Evolutionary conservation across 2,797 vertebrate species (phyloP), one percentile per base, ranked within the genome.

Genomic region (Xenopus petersii): DNA sequence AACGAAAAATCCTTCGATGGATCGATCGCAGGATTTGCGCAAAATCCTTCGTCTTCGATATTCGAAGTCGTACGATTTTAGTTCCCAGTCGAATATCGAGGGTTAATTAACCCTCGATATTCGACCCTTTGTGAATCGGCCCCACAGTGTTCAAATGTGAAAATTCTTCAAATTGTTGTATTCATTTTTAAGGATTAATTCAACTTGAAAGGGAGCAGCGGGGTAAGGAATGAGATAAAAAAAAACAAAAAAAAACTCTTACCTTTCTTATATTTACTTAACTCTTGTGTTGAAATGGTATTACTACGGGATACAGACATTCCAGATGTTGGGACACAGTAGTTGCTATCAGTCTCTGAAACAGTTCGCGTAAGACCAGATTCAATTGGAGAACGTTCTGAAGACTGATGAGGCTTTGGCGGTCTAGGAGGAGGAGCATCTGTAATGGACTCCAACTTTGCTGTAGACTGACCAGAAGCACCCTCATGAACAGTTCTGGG

Each of bases 391-490:
- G 97, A 97, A 0, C 97, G 92, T 80, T 98, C 98, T 42, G 36
- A 42, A 1, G 92, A 78, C 1, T 93, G 89, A 64, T 87, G 93
- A 80, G 97, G 97, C 80, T 98, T 98, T 0, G 97, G 98, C 0
- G 97, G 97, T 81, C 96, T 93, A 30, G 98, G 97, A 1, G 98
- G 98, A 55, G 96, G 98, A 49, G 96, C 84, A 73, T 92, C 91
- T 62, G 95, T 94, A 80, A 96, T 94, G 64, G 82, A 36, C 71
- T 92, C 91, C 68, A 93, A 84, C 76, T 91, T 93, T 17, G 92
- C 90, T 17, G 82, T 85, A 75, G 86, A 84, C 82, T 80, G 93
- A 84, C 81, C 83, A 84, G 89, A 3, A 2, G 86, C 67, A 71
- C 89, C 87, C 42, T 94, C 93, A 0, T 87, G 88, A 69, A 92